Conservation (phyloP, 2,113 vertebrate genomes). For the Chaetura pelagica region DNA sequence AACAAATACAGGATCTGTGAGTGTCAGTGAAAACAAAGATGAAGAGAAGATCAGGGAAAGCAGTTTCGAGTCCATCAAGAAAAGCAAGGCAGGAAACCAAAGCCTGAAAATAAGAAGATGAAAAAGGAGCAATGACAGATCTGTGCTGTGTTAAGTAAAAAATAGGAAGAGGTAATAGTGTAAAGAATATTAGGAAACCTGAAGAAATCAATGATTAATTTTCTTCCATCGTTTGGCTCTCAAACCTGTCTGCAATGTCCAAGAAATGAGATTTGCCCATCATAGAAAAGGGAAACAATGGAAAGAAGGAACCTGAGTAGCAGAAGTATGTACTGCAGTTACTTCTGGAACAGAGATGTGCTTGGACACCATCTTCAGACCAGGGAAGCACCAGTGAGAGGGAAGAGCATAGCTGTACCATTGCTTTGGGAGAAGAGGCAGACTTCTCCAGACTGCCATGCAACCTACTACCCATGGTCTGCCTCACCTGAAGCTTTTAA, state of each 20-base stretch:
- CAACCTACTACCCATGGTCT: not conserved
- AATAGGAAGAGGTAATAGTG: conserved; percentile 33
- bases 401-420: not conserved
- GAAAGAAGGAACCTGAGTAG: not conserved
- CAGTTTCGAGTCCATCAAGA: conserved; percentile 52
- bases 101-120: conserved; percentile 46
- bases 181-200: conserved; percentile 30
- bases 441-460: not conserved
- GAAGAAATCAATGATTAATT: conserved; percentile 28
- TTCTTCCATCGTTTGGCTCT: not conserved
- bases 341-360: not conserved
- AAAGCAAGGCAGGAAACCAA: conserved; percentile 56
- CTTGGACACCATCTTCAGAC: not conserved
- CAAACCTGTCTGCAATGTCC: not conserved
- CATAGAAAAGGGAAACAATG: not conserved
- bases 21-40: conserved; percentile 60
- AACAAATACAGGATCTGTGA: conserved; percentile 32
- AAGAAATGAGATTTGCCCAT: not conserved
- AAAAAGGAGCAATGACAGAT: conserved; percentile 63
- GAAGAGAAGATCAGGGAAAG: conserved; percentile 59
- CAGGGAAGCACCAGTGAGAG: not conserved
- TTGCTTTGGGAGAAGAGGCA: not conserved
- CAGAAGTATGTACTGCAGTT: not conserved
- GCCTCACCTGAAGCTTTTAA: not conserved
- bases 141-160: conserved; percentile 45